Percentiles rank a stretch among this genome's conserved stretches.
Evolutionary conservation across 2,797 vertebrate genomes (phyloP).

Genomic region (Eremophila alpestris): DNA sequence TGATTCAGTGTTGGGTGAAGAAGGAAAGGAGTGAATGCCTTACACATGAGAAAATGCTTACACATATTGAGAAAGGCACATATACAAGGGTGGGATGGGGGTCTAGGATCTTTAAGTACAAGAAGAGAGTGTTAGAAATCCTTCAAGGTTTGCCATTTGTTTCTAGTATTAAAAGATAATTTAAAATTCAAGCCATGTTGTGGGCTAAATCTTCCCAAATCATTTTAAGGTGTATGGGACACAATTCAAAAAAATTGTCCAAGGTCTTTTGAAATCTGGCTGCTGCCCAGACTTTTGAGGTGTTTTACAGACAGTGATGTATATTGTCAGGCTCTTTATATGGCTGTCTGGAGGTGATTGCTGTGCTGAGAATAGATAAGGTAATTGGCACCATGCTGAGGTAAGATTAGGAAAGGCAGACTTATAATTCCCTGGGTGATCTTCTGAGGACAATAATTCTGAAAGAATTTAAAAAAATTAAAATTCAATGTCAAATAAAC

Average conservation of each 20-base stretch:
- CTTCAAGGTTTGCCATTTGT: background rate
- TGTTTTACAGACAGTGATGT: background rate
- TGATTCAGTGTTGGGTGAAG: background rate
- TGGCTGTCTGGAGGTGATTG: background rate
- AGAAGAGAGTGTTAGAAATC: background rate
- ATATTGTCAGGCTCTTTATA: slow-evolving; percentile 2
- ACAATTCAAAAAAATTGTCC: background rate
- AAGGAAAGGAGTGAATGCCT: background rate
- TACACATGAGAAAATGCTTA: background rate
- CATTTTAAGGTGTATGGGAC: background rate
- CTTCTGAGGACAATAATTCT: background rate
- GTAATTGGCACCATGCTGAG: slow-evolving; percentile 38
- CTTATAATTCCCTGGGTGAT: background rate
- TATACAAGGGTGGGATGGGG: background rate
- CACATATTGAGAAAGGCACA: background rate
- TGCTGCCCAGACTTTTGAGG: background rate
- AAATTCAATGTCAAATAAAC: background rate
- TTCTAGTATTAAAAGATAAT: background rate
- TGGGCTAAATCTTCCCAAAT: background rate
- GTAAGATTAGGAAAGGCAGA: slow-evolving; percentile 32
- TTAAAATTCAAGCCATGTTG: background rate
- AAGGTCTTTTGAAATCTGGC: slow-evolving; percentile 33
- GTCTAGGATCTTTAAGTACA: background rate
- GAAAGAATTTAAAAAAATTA: background rate
- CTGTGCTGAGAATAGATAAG: slow-evolving; percentile 39